A percentile compares a stretch with the other conserved stretches of the same genome.
These are phyloP conservation scores for Perognathus longimembris DNA, from an alignment of 2,113 vertebrate genomes.

Conservation along the genomic window DNA sequence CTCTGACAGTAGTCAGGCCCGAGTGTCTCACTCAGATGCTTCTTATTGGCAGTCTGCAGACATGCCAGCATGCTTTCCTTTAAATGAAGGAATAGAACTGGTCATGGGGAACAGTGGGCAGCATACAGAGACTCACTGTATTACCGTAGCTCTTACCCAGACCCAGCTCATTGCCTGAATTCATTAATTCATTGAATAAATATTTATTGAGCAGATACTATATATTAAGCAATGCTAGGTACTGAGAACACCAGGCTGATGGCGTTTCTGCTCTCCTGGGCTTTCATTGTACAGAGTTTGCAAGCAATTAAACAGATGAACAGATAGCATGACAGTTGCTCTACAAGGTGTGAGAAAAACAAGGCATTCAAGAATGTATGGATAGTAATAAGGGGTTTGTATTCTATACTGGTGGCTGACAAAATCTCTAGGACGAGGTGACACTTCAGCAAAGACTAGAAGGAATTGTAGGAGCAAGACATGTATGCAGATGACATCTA, in stretches of 20 bases:
- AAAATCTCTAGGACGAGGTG: background rate
- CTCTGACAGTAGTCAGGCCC: conserved; percentile 75
- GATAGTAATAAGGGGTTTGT: rapidly evolving
- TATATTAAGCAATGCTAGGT: background rate
- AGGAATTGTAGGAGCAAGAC: background rate
- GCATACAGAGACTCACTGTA: background rate
- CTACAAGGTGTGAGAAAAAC: background rate
- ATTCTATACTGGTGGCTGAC: background rate
- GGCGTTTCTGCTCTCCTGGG: background rate
- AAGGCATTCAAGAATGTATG: background rate
- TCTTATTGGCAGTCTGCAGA: conserved; percentile 66
- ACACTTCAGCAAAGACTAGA: background rate
- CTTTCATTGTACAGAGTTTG: background rate
- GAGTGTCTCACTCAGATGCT: conserved; percentile 55
- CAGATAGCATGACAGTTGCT: background rate
- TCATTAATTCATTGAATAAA: background rate
- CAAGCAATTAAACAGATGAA: background rate
- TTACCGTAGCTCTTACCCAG: background rate
- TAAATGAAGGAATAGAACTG: conserved; percentile 30
- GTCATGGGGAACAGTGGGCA: background rate
- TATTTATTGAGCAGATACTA: conserved; percentile 46
- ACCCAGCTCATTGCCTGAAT: background rate
- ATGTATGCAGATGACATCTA: background rate
- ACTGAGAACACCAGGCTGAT: background rate
- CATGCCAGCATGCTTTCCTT: background rate